These are phyloP conservation scores for Suncus etruscus DNA, from an alignment of 2,113 vertebrate species.

Conservation along the genomic window DNA sequence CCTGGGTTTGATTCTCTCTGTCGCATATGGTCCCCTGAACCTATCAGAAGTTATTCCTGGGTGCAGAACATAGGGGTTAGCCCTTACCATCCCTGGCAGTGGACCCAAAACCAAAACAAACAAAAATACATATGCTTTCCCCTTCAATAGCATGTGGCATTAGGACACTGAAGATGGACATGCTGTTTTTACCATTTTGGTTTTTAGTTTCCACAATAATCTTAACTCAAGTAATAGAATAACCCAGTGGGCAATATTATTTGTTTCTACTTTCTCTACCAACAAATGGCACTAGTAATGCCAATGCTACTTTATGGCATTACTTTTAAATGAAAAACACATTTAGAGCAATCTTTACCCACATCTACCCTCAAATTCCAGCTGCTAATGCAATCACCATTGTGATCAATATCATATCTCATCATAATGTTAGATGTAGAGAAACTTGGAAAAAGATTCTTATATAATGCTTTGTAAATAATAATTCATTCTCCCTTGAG, in stretches of 20 bases:
- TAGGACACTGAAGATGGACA: background rate
- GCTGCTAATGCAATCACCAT: background rate
- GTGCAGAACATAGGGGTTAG: too few species aligned
- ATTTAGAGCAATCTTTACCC: background rate
- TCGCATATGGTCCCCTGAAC: too few species aligned
- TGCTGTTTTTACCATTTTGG: background rate
- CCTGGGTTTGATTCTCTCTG: too few species aligned
- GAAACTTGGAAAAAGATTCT: background rate
- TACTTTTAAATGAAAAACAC: background rate
- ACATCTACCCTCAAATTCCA: background rate
- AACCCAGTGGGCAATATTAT: background rate
- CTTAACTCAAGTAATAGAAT: rapidly evolving
- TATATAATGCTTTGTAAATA: background rate
- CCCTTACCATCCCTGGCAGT: too few species aligned
- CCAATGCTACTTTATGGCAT: background rate
- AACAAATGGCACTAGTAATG: background rate
- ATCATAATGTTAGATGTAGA: background rate
- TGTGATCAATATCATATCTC: background rate
- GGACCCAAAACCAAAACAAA: too few species aligned
- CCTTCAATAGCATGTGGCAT: rapidly evolving
- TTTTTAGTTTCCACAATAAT: background rate
- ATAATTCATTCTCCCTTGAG: background rate
- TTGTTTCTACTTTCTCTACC: background rate
- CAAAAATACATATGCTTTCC: background rate
- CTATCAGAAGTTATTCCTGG: too few species aligned